Evolutionary conservation across 2,113 vertebrate species (phyloP).

Genomic region (Rallus limicola): DNA sequence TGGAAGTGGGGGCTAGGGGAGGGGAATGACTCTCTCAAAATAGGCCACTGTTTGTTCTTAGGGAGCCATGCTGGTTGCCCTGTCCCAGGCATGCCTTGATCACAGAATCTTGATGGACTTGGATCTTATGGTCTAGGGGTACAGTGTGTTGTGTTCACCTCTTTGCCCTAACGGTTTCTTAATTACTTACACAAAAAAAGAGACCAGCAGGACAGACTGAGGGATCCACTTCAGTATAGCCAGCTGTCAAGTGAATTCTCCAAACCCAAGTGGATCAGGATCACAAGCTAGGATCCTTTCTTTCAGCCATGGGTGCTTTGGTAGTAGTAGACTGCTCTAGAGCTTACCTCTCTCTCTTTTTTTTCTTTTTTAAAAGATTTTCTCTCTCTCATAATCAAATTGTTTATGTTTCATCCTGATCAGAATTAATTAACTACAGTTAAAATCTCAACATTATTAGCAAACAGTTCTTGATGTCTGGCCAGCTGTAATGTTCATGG

Average conservation of each 20-base stretch:
- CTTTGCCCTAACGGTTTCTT: not conserved
- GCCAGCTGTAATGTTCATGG: not conserved
- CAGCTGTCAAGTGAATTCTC: not conserved
- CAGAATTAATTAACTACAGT: not conserved
- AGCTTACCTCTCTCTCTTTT: not conserved
- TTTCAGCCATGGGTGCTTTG: not conserved
- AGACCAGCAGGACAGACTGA: not conserved
- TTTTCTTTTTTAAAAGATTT: not conserved
- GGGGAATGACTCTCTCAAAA: not conserved
- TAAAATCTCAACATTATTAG: not conserved
- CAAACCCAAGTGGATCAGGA: not conserved
- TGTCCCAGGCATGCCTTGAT: not conserved
- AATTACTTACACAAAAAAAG: not conserved
- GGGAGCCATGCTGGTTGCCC: not conserved
- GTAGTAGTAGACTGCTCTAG: not conserved
- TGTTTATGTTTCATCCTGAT: not conserved
- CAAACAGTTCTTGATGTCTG: not conserved
- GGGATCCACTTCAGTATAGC: not conserved
- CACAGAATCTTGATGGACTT: too few relatives aligned
- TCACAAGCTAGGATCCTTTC: not conserved
- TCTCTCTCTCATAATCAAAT: not conserved
- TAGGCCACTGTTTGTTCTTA: not conserved
- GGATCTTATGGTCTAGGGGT: not conserved
- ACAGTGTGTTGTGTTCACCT: not conserved
- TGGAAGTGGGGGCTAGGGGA: not conserved